Conservation (phyloP, 2,113 vertebrate genomes). For the Chelonoidis abingdonii region DNA sequence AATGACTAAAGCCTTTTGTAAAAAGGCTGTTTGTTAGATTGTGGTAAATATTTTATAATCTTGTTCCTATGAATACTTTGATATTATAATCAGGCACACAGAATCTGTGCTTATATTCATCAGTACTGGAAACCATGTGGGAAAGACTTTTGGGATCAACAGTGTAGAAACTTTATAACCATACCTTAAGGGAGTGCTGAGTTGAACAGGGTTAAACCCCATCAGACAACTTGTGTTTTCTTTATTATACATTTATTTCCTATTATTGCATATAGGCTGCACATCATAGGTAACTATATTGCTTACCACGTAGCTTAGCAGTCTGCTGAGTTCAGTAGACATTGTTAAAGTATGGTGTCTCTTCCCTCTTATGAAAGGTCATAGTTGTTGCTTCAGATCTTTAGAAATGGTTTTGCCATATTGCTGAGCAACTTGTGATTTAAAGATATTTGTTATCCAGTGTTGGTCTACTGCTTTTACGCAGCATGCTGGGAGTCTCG, state of each 20-base stretch:
- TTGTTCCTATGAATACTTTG: conserved; percentile 35
- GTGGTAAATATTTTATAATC: conserved; percentile 57
- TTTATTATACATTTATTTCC: neutral
- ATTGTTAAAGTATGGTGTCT: neutral
- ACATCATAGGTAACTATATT: neutral
- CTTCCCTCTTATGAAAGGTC: neutral
- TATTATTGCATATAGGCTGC: neutral
- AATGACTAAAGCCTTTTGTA: conserved; percentile 49
- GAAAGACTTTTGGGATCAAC: neutral
- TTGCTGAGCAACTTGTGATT: neutral
- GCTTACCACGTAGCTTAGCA: neutral
- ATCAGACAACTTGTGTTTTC: neutral
- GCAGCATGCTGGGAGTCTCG: neutral
- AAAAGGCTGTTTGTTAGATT: conserved; percentile 24
- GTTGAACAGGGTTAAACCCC: neutral
- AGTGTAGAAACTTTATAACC: conserved; percentile 17
- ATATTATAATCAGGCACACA: conserved; percentile 31
- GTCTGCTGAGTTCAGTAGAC: neutral
- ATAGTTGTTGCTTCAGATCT: neutral
- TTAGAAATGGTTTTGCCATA: neutral
- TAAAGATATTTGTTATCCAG: neutral
- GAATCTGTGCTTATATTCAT: neutral
- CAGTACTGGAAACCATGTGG: neutral
- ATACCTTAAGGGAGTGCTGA: neutral
- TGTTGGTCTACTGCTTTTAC: neutral